Evolutionary conservation across 2,797 vertebrate genomes (phyloP).

Genomic region (Sebastes diploproa): DNA sequence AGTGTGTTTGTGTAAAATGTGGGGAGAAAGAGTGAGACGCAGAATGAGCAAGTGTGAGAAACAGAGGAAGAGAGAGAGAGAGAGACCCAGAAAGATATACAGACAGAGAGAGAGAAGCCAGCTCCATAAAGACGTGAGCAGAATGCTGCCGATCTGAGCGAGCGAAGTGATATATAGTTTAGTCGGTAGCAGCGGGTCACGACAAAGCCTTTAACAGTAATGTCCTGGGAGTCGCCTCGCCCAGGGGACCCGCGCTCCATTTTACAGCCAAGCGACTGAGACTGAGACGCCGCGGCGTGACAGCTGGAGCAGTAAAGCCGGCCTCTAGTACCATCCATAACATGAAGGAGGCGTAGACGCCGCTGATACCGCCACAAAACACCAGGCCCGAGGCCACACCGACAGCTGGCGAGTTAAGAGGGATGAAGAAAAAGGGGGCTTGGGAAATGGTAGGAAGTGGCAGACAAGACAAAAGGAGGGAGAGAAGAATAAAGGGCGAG

Average conservation of each 20-base stretch:
- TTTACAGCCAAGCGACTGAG: slow-evolving; percentile 81
- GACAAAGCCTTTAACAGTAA: slow-evolving; percentile 81
- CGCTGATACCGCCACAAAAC: slow-evolving; percentile 75
- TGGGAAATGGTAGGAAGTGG: slow-evolving; percentile 59
- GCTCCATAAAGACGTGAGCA: slow-evolving; percentile 74
- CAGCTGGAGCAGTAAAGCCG: slow-evolving; percentile 78
- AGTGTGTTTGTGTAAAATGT: slow-evolving; percentile 46
- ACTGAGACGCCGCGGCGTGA: slow-evolving; percentile 72
- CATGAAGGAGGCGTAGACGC: slow-evolving; percentile 69
- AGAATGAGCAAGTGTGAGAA: slow-evolving; percentile 61
- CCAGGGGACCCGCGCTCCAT: slow-evolving; percentile 78
- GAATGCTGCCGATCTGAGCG: slow-evolving; percentile 63
- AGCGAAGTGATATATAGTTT: slow-evolving; percentile 79
- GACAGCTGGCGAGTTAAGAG: slow-evolving; percentile 73
- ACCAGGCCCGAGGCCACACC: slow-evolving; percentile 74
- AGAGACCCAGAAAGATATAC: slow-evolving; percentile 32
- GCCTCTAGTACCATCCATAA: slow-evolving; percentile 75
- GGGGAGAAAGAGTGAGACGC: slow-evolving; percentile 42
- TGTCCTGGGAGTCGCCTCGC: slow-evolving; percentile 77
- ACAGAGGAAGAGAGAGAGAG: slow-evolving; percentile 38
- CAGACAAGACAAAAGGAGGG: slow-evolving; percentile 60
- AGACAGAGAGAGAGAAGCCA: slow-evolving; percentile 40
- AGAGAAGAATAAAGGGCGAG: slow-evolving; percentile 7
- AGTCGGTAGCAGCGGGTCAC: slow-evolving; percentile 77
- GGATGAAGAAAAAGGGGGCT: slow-evolving; percentile 54